Base-by-base conservation (phyloP, 92 coral and sea anemone genomes). In the Parazoanthus atlanticus region DNA sequence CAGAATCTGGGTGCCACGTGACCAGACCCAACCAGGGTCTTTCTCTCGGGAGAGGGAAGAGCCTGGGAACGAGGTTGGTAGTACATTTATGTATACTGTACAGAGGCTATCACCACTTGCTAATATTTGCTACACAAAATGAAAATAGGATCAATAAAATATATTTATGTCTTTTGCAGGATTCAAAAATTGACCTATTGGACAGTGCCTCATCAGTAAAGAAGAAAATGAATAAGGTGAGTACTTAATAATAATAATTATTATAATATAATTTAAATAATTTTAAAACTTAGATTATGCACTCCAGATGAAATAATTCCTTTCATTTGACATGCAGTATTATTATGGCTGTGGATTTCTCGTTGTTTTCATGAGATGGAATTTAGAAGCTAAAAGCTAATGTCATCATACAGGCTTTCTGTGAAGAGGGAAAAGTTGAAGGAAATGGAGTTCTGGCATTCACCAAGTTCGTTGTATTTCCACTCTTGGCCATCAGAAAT, bases 341-440 rank as follows among this genome's bases (percentile, higher is more conserved):
- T 31, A 10, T 84, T 2, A 4, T 74, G 19, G 25, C 46, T 74
- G 78, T 74, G 43, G 36, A 33, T 31, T 74, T 31, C 7, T 74
- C 21, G 21, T 52, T 16, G 19, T 52, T 19, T 52, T 52, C 58
- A 13, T 74, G 36, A 74, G n/a, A 13, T 52, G 21, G 12, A 52
- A 8, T 52, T n/a, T 52, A 74, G 6, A 74, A 36, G n/a, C n/a
- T 34, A 33, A 36, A 6, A 74, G 11, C n/a, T 21, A 0, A 0
- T 54, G 12, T 33, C 12, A 38, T n/a, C 31, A 3, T 77, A 9
- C 75, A 94, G 93, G 99, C 99, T 69, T 97, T 97, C 90, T 97
- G 99, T 90, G 99, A 97, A 89, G 99, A 97, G 93, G 99, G 99
- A 72, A 97, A 95, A 64, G 94, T 97, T 66, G 90, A 91, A 26